Evolutionary conservation across 2,888 invertebrate genomes (phyloP), one percentile per base, ranked within the genome.

Genomic region (Rhaphigaster nebulosa): DNA sequence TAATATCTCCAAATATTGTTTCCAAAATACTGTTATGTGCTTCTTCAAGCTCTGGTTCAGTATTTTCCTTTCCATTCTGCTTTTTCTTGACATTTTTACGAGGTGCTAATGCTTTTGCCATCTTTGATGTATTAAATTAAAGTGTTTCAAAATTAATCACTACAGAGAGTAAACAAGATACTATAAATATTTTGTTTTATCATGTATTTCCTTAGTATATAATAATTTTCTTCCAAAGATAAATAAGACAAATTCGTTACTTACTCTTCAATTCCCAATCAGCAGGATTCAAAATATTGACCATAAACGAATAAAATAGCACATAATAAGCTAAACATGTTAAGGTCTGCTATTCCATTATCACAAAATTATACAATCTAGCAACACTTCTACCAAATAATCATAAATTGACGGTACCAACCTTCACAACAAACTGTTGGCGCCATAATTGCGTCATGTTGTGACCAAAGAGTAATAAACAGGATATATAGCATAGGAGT

Each of bases 1-100:
- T 90, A n/a, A 90, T 90, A 87, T 90, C 90, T n/a, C 41, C 54
- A 52, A 90, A 56, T 56, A 90, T 76, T 13, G 50, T 52, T 13
- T 84, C 90, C n/a, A 52, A 87, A 80, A 90, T 80, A 84, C n/a
- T 84, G 90, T 87, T 56, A 45, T 84, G 76, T n/a, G 34, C 45
- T 10, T 45, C 34, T 26, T 90, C 90, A 84, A 45, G 84, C 45
- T n/a, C 84, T 50, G 90, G 90, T 54, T 84, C 90, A 89, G 76
- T 34, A 84, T 90, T 90, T 90, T 90, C 87, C 13, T 90, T 90
- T 56, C 56, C 90, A 45, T 23, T 29, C 12, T 87, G 45, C 12
- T 70, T 41, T 15, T 76, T 89, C 52, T 76, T 89, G 23, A 12
- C 45, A 45, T 65, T 70, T 76, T 89, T 89, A 10, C 70, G 65